phyloP scores from a whole-genome alignment of 2,113 vertebrate species.

The Ivindomyrus marchei region DNA sequence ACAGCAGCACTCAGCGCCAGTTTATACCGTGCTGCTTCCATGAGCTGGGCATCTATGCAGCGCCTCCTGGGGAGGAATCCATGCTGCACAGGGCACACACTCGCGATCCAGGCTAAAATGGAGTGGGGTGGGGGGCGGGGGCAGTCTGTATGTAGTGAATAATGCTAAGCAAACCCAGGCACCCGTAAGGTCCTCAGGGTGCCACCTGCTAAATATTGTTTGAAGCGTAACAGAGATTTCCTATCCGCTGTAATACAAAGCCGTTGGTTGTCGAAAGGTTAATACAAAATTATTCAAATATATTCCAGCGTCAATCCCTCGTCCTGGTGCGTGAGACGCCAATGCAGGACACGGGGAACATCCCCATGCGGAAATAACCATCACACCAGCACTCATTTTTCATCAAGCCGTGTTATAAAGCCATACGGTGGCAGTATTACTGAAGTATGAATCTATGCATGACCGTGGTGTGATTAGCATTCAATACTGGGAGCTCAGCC shows the following conservation, averaged over 20 bases:
- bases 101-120: not conserved
- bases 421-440: slow-evolving; percentile 24
- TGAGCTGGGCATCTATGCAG: not conserved
- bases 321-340: slow-evolving; percentile 37
- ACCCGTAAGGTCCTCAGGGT: not conserved
- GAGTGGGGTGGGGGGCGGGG: not conserved
- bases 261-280: slow-evolving; percentile 40
- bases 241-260: slow-evolving; percentile 47
- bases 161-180: not conserved
- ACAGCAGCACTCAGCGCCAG: not conserved
- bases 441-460: slow-evolving; percentile 27
- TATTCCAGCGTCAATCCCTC: slow-evolving; percentile 54
- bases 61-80: not conserved
- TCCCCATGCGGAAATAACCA: slow-evolving; percentile 18
- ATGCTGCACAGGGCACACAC: not conserved
- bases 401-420: slow-evolving; percentile 3
- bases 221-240: slow-evolving; percentile 45
- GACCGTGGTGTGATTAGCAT: slow-evolving; percentile 31
- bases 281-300: slow-evolving; percentile 60
- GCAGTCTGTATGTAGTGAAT: not conserved
- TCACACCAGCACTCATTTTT: slow-evolving; percentile 12
- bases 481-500: slow-evolving; percentile 20
- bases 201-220: not conserved
- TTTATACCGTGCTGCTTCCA: not conserved
- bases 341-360: slow-evolving; percentile 37